Base-by-base conservation (phyloP, 2,797 vertebrate species). In the Falco columbarius region DNA sequence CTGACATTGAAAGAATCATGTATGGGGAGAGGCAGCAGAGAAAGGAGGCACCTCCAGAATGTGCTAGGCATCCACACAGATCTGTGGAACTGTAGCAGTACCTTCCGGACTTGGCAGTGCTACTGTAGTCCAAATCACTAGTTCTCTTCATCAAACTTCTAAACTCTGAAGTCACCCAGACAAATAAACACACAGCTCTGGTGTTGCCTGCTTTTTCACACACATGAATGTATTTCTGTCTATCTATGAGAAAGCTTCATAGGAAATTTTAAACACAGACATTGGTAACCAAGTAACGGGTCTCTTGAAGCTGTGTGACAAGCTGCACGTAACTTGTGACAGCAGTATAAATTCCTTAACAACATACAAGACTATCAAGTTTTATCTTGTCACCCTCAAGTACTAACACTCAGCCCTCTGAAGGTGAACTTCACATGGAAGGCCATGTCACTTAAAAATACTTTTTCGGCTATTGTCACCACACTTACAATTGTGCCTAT, bases 281-380 rank as follows among this genome's bases (percentile, higher is more conserved):
- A 63, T 17, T 1, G 4, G 52, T 63, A 56, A 71, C 4, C 34
- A 34, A 14, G 12, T 22, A 80, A 90, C 26, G 65, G 7, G 18
- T 55, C 68, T 80, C 49, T 40, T 27, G 29, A 80, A 81, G 40
- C 24, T 47, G 22, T 6, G 22, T 19, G 12, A 19, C 66, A 84
- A 71, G 24, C 14, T 46, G 12, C 32, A 7, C 13, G 16, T 15
- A 51, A 14, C 52, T 77, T 88, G 29, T 49, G 40, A 59, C 40
- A 79, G 34, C 0, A 0, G 42, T 27, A 75, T 49, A n/a, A 79
- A 94, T 23, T 76, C 54, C 71, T 62, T 58, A 29, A 61, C 38
- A 24, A 84, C 74, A 51, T 4, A 71, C 2, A 8, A 75, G 30
- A 14, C 24, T 66, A 63, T 40, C 29, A 0, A 0, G 0, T 51